Evolutionary conservation across 2,888 invertebrate genomes (phyloP).

Genomic region (Endotricha flammealis): DNA sequence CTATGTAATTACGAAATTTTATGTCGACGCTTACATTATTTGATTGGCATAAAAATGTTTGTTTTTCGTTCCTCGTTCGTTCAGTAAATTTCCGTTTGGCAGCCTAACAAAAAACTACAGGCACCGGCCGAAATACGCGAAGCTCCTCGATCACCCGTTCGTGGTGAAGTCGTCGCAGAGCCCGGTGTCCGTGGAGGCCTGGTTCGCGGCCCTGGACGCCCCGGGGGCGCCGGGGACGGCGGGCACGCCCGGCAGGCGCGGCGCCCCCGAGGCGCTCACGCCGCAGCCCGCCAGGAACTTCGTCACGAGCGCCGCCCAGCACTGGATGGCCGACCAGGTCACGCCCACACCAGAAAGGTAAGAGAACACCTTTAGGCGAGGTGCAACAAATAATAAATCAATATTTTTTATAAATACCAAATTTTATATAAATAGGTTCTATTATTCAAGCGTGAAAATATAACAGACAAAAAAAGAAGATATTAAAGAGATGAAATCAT

Average conservation of each 20-base stretch:
- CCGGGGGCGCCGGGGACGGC: conserved; percentile 43
- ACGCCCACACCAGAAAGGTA: conserved; percentile 64
- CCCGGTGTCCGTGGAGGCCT: conserved; percentile 86
- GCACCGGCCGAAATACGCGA: conserved; percentile 95
- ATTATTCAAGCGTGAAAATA: too few relatives aligned
- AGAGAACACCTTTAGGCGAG: too few relatives aligned
- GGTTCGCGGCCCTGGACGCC: conserved; percentile 82
- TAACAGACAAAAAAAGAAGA: too few relatives aligned
- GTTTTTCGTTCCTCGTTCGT: too few relatives aligned
- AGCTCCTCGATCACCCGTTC: conserved; percentile 92
- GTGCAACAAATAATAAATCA: too few relatives aligned
- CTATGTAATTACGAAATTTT: too few relatives aligned
- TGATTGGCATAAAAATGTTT: too few relatives aligned
- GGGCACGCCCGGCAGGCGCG: conserved; percentile 42
- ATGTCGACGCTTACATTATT: too few relatives aligned
- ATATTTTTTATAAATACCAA: too few relatives aligned
- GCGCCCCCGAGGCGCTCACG: conserved; percentile 24
- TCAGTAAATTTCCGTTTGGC: too few relatives aligned
- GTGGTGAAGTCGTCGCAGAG: conserved; percentile 87
- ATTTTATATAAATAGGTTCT: too few relatives aligned
- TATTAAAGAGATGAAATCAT: too few relatives aligned
- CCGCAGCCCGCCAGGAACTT: conserved; percentile 63
- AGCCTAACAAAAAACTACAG: conserved; percentile 96
- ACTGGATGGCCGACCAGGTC: conserved; percentile 61
- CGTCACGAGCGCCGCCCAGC: conserved; percentile 53